These are phyloP conservation scores for Pseudochromis fuscus DNA, from an alignment of 2,797 vertebrate genomes.

Conservation along the genomic window DNA sequence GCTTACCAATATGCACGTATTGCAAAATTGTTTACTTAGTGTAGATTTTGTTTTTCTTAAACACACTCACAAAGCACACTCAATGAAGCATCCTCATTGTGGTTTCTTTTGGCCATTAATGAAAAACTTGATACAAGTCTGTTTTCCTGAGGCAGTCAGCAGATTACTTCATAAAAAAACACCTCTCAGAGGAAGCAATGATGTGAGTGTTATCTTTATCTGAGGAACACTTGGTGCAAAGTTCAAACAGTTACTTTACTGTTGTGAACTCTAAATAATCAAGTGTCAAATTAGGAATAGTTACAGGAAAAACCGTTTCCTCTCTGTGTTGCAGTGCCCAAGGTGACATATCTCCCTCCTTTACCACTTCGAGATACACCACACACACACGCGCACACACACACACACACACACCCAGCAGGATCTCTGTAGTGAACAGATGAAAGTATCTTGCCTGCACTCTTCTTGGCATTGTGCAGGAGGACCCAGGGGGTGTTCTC, in stretches of 20 bases:
- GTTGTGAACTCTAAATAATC: slow-evolving; percentile 41
- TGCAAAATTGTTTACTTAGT: slow-evolving; percentile 13
- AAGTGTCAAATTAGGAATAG: slow-evolving; percentile 51
- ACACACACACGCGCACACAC: slow-evolving; percentile 30
- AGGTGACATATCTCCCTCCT: slow-evolving; percentile 54
- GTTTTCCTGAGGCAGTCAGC: slow-evolving; percentile 65
- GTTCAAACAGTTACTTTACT: slow-evolving; percentile 61
- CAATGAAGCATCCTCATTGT: slow-evolving; percentile 29
- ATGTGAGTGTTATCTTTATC: slow-evolving; percentile 46
- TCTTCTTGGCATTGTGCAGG: slow-evolving; percentile 74
- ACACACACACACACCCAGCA: slow-evolving; percentile 28
- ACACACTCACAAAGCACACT: slow-evolving; percentile 32
- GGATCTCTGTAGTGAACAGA: slow-evolving; percentile 64
- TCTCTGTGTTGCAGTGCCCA: slow-evolving; percentile 39
- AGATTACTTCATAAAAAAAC: slow-evolving; percentile 49
- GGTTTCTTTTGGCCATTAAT: slow-evolving; percentile 60
- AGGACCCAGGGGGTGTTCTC: slow-evolving; percentile 72
- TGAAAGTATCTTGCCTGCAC: slow-evolving; percentile 76
- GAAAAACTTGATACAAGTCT: slow-evolving; percentile 44
- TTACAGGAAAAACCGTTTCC: slow-evolving; percentile 22
- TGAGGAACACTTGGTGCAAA: slow-evolving; percentile 45
- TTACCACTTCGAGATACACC: slow-evolving; percentile 29
- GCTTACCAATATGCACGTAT: slow-evolving; percentile 45
- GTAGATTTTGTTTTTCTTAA: slow-evolving; percentile 19
- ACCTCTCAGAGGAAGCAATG: slow-evolving; percentile 45